Base-by-base conservation (phyloP, 2,888 invertebrate genomes). In the Peribatodes rhomboidaria region DNA sequence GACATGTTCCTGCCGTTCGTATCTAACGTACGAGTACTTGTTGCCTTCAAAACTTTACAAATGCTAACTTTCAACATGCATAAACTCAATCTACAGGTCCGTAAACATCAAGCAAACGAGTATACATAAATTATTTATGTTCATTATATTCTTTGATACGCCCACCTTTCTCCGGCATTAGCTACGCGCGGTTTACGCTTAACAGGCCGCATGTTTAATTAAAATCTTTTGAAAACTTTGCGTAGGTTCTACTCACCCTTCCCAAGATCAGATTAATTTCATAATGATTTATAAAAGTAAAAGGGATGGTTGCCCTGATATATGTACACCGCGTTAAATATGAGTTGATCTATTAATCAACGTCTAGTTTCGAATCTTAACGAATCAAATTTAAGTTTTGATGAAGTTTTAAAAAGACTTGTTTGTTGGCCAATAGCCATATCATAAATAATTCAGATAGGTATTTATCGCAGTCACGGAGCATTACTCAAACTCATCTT, bases 31-130 rank as follows among this genome's bases (percentile, higher is more conserved):
- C 8, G 35, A 22, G 16, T 84, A 78, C 82, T 82, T 77, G 79
- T 79, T 80, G 76, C 78, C 76, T 76, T 81, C 77, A 78, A 71
- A 81, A 82, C 77, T 80, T 81, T 31, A 69, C 67, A 65, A 75
- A 76, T 76, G 71, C 69, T 69, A 73, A 72, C 72, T 75, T 74
- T 79, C 59, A 70, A 62, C 65, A 65, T 64, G 60, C 60, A 61
- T 58, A 61, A 66, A 61, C 66, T 69, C 59, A 69, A 66, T 65
- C 68, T 67, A 66, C 70, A 71, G 64, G 65, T 72, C 60, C 13
- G 41, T 50, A 59, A 49, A 59, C 49, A 27, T 46, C 1, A 16
- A 47, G 27, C 18, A 44, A 44, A 22, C 27, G 22, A 27, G 22
- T 13, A 50, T 37, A 39, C 41, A 54, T 42, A 54, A 41, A 35